Evolutionary conservation across 1,140 invertebrate genomes (phyloP), one percentile per base, ranked within the genome.

Genomic region (Aradophagus sp.): DNA sequence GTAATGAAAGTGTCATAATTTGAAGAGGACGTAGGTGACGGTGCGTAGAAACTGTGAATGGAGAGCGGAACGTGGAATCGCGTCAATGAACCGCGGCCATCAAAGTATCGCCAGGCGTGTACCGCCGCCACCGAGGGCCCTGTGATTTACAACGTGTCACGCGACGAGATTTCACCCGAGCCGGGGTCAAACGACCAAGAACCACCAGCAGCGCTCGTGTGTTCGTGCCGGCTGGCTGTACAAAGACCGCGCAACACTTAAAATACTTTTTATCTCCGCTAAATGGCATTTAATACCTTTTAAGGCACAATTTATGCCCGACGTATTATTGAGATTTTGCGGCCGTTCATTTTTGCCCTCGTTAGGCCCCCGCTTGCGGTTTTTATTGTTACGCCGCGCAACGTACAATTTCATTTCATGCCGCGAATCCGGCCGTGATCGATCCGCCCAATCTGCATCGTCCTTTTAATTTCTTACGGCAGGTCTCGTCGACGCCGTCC

Each of bases 21-120:
- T 48, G 39, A 50, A 55, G 61, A 55, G 61, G 42, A 62, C 61
- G 52, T 52, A 44, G 61, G 27, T 67, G 35, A 53, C 44, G 36
- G 32, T 48, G 47, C 36, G 35, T 44, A 62, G 62, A 52, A 67
- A 34, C 73, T 65, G 72, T 79, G 79, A 80, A 80, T 80, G 79
- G 73, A 78, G 76, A 72, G 73, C 42, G n/a, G 68, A 73, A 72
- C 71, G 77, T 77, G 66, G 73, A 79, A 75, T 47, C 74, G 75
- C 78, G 78, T 80, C 78, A 80, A 79, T 79, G 78, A 80, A 77
- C 77, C 73, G 77, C 78, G 63, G 74, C 77, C 79, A 79, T 80
- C 78, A 78, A 80, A 79, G 72, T 74, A 52, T 53, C 74, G 62
- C 66, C 78, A 79, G 79, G 74, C 78, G 47, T 73, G 79, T 80